A percentile compares a stretch with the other conserved stretches of the same genome.
These are phyloP conservation scores for Rhyacophila brunnea DNA, from an alignment of 1,140 invertebrate genomes.

Conservation along the genomic window DNA sequence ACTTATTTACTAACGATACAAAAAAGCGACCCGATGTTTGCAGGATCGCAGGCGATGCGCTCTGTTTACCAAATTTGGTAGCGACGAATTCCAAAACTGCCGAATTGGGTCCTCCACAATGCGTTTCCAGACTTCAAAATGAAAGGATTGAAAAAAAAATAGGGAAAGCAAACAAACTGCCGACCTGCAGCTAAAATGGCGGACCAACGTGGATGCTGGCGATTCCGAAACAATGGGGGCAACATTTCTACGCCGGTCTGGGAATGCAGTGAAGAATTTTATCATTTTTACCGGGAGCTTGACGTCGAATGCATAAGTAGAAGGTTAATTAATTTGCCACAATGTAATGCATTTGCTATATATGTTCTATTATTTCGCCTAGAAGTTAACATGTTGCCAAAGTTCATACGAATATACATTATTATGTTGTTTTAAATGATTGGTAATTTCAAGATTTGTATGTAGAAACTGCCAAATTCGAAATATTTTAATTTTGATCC, in stretches of 20 bases:
- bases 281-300: conserved; percentile 22
- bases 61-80: conserved; percentile 27
- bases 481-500: too few species aligned
- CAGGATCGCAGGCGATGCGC: neutral
- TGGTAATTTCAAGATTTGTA: too few species aligned
- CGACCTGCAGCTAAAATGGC: conserved; percentile 5
- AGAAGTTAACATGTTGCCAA: too few species aligned
- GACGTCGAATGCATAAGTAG: neutral
- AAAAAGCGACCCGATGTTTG: too few species aligned
- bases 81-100: conserved; percentile 15
- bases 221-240: conserved; percentile 32
- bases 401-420: too few species aligned
- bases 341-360: too few species aligned
- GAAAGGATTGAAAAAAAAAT: conserved; percentile 12
- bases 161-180: conserved; percentile 1
- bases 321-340: too few species aligned
- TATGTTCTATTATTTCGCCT: too few species aligned
- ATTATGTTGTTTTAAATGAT: too few species aligned
- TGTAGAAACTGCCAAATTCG: too few species aligned
- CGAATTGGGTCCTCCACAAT: conserved; percentile 23
- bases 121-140: conserved; percentile 19
- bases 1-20: too few species aligned
- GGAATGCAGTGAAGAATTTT: conserved; percentile 28
- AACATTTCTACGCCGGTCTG: conserved; percentile 30
- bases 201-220: conserved; percentile 21